Evolutionary conservation across 2,888 invertebrate species (phyloP).

Genomic region (Portevinia maculata): DNA sequence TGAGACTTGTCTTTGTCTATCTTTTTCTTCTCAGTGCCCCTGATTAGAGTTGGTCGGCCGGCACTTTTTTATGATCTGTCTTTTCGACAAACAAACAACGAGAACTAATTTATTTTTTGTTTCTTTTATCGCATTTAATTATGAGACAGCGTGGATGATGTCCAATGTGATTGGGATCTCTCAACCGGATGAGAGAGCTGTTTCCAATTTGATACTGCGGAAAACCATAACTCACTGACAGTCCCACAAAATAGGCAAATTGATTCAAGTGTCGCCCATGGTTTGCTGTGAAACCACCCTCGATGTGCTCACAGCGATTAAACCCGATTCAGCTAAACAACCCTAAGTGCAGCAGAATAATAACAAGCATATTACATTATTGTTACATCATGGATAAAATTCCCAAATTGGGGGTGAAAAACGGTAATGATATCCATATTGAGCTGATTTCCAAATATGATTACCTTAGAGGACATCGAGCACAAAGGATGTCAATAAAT

Average conservation of each 20-base stretch:
- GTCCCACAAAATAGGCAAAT: constrained; percentile 68
- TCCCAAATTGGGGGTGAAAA: constrained; percentile 73
- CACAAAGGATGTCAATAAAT: constrained; percentile 76
- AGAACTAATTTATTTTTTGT: constrained; percentile 46
- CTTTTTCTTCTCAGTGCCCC: background rate
- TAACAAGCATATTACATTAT: constrained; percentile 74
- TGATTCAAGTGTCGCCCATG: constrained; percentile 61
- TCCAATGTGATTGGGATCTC: background rate
- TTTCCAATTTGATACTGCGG: constrained; percentile 33
- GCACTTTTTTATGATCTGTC: constrained; percentile 17
- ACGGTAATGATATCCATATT: constrained; percentile 74
- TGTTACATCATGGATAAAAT: constrained; percentile 74
- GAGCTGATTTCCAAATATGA: constrained; percentile 73
- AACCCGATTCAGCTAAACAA: constrained; percentile 67
- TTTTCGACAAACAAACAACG: background rate
- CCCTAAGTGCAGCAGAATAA: constrained; percentile 70
- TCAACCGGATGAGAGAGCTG: constrained; percentile 9
- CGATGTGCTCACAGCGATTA: constrained; percentile 65
- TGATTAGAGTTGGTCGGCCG: constrained; percentile 50
- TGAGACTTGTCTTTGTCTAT: constrained; percentile 55
- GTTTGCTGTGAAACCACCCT: constrained; percentile 57
- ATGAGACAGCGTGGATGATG: constrained; percentile 45
- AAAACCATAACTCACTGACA: constrained; percentile 66
- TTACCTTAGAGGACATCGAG: constrained; percentile 75
- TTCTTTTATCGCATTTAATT: constrained; percentile 48